These are phyloP conservation scores for Emydura subglobosa DNA, from an alignment of 2,113 vertebrate genomes.

Conservation along the genomic window DNA sequence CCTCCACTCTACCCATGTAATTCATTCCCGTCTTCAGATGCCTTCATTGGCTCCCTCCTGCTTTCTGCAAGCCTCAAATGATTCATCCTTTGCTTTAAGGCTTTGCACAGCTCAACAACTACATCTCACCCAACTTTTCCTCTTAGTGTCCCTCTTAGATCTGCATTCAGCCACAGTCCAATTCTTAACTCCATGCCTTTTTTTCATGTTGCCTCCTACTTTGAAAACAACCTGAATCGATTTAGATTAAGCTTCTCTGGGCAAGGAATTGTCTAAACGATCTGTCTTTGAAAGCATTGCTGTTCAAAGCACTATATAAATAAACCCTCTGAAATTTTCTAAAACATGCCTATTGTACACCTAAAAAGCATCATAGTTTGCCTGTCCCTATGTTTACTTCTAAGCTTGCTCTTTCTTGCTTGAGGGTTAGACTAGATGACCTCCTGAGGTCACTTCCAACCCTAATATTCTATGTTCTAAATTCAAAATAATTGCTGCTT, in stretches of 20 bases:
- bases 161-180: neutral
- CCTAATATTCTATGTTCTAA: neutral
- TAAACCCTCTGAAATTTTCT: neutral
- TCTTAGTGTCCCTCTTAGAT: neutral
- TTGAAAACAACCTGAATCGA: neutral
- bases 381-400: neutral
- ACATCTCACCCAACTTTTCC: neutral
- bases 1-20: neutral
- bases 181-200: neutral
- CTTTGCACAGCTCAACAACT: neutral
- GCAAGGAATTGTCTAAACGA: neutral
- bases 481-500: neutral
- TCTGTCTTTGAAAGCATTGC: neutral
- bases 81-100: neutral
- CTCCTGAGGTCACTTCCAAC: no score
- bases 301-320: slow-evolving; percentile 21
- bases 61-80: neutral
- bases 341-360: neutral
- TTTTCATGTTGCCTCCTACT: neutral
- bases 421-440: no score
- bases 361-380: neutral
- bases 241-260: neutral
- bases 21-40: neutral
- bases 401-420: neutral
- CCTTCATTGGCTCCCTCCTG: neutral